These are phyloP conservation scores for Pocillopora verrucosa DNA, from an alignment of 64 coral and sea anemone genomes.

Conservation along the genomic window DNA sequence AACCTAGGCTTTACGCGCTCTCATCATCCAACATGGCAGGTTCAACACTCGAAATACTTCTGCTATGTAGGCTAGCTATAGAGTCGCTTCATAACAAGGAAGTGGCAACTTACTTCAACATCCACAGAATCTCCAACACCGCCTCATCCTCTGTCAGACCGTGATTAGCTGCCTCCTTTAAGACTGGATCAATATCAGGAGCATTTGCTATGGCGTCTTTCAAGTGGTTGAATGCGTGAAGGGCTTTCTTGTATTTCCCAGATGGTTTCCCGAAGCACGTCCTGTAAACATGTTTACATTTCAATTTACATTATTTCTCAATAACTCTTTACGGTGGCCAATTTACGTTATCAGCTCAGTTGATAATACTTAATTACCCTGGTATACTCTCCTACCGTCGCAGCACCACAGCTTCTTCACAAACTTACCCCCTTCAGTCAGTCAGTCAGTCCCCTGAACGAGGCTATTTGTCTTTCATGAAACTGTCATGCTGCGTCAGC, in stretches of 20 bases:
- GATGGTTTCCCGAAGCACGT: constrained; percentile 64
- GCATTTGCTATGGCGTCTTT: constrained; percentile 80
- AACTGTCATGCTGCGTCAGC: too few relatives aligned
- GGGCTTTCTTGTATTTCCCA: constrained; percentile 70
- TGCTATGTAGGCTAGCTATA: neutral
- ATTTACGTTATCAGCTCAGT: too few relatives aligned
- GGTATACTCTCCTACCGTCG: too few relatives aligned
- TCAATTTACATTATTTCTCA: neutral
- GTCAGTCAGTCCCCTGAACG: too few relatives aligned
- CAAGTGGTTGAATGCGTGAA: constrained; percentile 84
- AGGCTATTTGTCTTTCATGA: too few relatives aligned
- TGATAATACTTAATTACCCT: too few relatives aligned
- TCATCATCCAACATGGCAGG: neutral
- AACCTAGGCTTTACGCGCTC: too few relatives aligned
- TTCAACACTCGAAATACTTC: neutral
- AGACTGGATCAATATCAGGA: constrained; percentile 62
- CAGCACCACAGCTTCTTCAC: too few relatives aligned
- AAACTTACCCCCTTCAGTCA: too few relatives aligned
- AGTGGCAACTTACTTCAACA: constrained; percentile 64
- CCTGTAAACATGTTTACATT: neutral
- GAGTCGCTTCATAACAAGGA: neutral
- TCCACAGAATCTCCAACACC: constrained; percentile 83
- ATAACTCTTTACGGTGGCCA: too few relatives aligned
- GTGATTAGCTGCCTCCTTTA: constrained; percentile 59
- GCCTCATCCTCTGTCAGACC: constrained; percentile 82